Evolutionary conservation across 2,888 invertebrate species (phyloP).

Genomic region (Sarcophaga caerulescens): DNA sequence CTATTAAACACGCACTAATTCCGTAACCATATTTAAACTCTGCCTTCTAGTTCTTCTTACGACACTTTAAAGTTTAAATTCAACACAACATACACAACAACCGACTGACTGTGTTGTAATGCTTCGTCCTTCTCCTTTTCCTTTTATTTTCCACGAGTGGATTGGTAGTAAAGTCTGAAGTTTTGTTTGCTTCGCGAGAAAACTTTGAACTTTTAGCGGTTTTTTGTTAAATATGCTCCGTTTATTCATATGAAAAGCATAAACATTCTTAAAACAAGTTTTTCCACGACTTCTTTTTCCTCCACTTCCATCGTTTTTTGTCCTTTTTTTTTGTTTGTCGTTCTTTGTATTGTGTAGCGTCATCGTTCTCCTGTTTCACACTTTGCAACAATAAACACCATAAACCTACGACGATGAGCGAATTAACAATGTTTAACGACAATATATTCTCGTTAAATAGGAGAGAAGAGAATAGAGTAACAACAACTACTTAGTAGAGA

Average conservation of each 20-base stretch:
- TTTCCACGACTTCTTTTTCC: constrained; percentile 11
- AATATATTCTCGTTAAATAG: too few species aligned
- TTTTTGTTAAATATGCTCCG: constrained; percentile 28
- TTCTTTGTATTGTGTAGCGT: too few species aligned
- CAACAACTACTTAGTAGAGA: background rate
- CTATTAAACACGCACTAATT: constrained; percentile 66
- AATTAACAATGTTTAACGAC: constrained; percentile 9
- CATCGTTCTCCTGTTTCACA: constrained; percentile 46
- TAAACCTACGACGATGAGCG: constrained; percentile 32
- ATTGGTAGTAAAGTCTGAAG: background rate
- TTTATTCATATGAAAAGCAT: constrained; percentile 49
- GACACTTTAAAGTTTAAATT: background rate
- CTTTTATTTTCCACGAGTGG: background rate
- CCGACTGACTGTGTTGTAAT: background rate
- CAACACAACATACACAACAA: background rate
- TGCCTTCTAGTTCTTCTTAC: background rate
- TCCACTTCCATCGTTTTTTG: background rate
- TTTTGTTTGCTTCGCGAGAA: constrained; percentile 30
- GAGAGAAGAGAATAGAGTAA: constrained; percentile 7
- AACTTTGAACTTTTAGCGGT: constrained; percentile 67
- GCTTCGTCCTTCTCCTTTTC: background rate
- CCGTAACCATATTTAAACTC: constrained; percentile 56
- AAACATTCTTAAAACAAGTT: constrained; percentile 65
- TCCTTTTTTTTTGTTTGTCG: too few species aligned
- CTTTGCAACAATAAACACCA: constrained; percentile 60